These are phyloP conservation scores for Herpetotheres cachinnans DNA, from an alignment of 2,113 vertebrate species.

Conservation along the genomic window DNA sequence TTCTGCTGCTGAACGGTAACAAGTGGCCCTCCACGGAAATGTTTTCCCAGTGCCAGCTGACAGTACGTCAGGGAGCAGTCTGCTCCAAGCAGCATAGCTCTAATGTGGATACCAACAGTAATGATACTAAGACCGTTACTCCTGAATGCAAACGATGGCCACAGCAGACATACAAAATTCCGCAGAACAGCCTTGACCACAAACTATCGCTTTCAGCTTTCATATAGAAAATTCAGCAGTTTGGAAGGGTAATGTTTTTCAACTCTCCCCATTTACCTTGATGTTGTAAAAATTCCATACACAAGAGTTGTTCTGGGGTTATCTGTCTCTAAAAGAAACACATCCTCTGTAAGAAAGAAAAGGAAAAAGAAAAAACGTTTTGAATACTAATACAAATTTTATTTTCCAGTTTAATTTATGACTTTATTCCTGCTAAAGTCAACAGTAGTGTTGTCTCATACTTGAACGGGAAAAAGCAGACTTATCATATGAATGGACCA, in stretches of 20 bases:
- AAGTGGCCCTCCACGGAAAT: neutral
- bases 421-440: neutral
- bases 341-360: conserved; percentile 80
- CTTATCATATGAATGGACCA: neutral
- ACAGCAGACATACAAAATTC: neutral
- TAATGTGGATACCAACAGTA: neutral
- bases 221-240: neutral
- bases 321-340: conserved; percentile 94
- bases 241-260: neutral
- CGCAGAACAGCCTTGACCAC: neutral
- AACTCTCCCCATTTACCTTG: conserved; percentile 81
- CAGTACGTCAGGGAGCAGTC: neutral
- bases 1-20: neutral
- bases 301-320: conserved; percentile 89
- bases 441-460: neutral
- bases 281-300: conserved; percentile 95
- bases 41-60: neutral
- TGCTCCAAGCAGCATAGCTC: neutral
- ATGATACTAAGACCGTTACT: neutral
- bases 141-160: neutral
- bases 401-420: neutral
- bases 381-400: neutral
- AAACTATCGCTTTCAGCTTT: neutral
- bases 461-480: neutral
- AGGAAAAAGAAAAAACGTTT: neutral